These are phyloP conservation scores for Dromas ardeola DNA, from an alignment of 2,113 vertebrate species.

Conservation along the genomic window DNA sequence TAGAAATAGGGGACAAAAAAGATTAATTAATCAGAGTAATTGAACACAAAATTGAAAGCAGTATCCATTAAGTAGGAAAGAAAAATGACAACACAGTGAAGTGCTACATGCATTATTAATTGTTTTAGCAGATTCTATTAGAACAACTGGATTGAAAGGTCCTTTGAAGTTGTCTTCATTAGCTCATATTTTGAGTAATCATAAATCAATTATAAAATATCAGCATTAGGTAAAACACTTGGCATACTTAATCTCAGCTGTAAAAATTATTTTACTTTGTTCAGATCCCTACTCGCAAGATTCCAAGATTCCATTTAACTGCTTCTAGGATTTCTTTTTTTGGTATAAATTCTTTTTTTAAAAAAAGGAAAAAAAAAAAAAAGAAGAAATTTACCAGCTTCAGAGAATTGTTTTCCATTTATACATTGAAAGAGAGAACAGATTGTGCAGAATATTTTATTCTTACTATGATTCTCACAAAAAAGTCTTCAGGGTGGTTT, in stretches of 20 bases:
- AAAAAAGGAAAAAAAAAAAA: not conserved
- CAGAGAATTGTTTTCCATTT: not conserved
- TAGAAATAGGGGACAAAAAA: conserved; percentile 39
- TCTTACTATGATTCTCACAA: not conserved
- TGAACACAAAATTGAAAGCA: conserved; percentile 42
- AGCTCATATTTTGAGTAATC: conserved; percentile 20
- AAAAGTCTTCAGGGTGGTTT: not conserved
- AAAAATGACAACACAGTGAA: conserved; percentile 51
- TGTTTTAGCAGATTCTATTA: conserved; percentile 57
- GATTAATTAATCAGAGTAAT: conserved; percentile 53
- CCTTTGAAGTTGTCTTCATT: conserved; percentile 44
- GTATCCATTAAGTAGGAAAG: conserved; percentile 43
- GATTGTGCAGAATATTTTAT: not conserved
- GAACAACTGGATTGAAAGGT: conserved; percentile 46
- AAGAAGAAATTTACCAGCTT: not conserved
- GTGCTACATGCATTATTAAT: conserved; percentile 59
- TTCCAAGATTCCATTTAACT: not conserved
- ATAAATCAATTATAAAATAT: conserved; percentile 44
- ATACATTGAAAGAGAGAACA: not conserved
- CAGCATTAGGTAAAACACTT: not conserved
- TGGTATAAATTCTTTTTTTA: not conserved
- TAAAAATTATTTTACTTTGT: conserved; percentile 12
- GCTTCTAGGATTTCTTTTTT: not conserved
- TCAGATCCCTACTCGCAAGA: not conserved
- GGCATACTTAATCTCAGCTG: not conserved